Evolutionary conservation across 1,140 invertebrate species (phyloP).

Genomic region (Chrysopa pallens): DNA sequence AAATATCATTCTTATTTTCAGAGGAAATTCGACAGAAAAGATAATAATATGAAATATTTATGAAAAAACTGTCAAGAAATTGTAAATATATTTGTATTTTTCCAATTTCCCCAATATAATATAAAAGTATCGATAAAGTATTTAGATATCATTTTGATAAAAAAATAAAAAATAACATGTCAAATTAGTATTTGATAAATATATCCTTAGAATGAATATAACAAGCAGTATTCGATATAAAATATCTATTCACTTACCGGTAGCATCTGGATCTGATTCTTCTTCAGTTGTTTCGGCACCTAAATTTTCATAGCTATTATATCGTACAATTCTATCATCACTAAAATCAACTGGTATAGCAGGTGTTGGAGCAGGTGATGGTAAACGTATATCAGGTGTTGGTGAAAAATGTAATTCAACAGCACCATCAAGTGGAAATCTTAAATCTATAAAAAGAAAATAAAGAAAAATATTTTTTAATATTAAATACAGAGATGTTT

Average conservation of each 20-base stretch:
- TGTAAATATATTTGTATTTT: no score
- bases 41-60: no score
- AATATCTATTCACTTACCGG: constrained; percentile 10
- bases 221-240: no score
- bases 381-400: constrained; percentile 33
- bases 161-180: no score
- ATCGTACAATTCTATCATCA: constrained; percentile 53
- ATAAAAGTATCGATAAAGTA: no score
- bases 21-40: no score
- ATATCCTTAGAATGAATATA: no score
- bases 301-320: constrained; percentile 71
- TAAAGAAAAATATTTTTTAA: background rate
- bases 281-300: constrained; percentile 24
- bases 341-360: constrained; percentile 41
- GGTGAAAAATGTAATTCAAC: constrained; percentile 69
- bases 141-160: no score
- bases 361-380: constrained; percentile 48
- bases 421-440: constrained; percentile 57
- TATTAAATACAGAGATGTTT: background rate
- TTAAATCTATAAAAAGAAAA: constrained; percentile 28
- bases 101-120: no score
- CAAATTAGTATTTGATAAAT: no score
- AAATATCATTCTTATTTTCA: no score
- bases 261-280: constrained; percentile 14
- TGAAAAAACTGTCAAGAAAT: no score